These are phyloP conservation scores for Carassius auratus DNA, from an alignment of 2,113 vertebrate species.

Conservation along the genomic window DNA sequence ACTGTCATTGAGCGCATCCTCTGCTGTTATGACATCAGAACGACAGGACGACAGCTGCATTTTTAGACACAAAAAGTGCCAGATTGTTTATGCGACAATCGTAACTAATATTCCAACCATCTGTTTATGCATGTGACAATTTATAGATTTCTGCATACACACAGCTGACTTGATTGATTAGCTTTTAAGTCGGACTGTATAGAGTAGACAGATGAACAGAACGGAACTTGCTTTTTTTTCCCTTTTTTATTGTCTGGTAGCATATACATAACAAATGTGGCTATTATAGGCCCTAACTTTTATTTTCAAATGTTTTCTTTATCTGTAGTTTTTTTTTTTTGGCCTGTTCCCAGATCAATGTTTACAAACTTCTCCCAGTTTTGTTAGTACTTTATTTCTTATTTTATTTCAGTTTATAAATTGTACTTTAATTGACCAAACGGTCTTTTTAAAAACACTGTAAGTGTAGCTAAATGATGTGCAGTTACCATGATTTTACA, in stretches of 20 bases:
- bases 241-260: not conserved
- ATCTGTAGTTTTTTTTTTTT: no score
- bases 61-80: constrained; percentile 21
- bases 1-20: constrained; percentile 73
- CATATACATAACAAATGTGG: not conserved
- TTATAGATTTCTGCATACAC: not conserved
- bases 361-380: no score
- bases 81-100: constrained; percentile 18
- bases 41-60: constrained; percentile 57
- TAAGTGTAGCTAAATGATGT: not conserved
- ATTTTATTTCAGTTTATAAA: not conserved
- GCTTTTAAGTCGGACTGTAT: not conserved
- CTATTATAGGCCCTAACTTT: no score
- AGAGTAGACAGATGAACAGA: not conserved
- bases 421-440: not conserved
- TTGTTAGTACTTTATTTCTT: not conserved
- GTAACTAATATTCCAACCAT: not conserved
- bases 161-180: not conserved
- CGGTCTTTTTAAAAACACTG: not conserved
- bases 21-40: constrained; percentile 68
- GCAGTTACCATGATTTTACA: not conserved
- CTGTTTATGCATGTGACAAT: not conserved
- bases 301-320: no score
- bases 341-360: no score
- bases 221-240: not conserved